phyloP scores from a whole-genome alignment of 2,888 invertebrate species.

The Pristionchus japonicus region DNA sequence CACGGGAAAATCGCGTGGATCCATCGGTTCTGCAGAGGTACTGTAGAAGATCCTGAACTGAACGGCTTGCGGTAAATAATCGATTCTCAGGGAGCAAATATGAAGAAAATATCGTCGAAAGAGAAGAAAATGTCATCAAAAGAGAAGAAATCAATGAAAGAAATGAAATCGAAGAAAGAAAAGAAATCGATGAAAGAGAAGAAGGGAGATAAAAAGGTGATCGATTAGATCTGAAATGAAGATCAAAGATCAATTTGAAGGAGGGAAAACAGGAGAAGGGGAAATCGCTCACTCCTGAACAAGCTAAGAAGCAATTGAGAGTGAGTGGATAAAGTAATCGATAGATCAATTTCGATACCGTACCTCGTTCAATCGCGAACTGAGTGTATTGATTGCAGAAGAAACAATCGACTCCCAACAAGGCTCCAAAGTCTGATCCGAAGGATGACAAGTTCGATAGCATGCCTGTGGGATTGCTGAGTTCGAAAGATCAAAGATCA shows the following conservation, averaged over 20 bases:
- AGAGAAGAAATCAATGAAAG: background rate
- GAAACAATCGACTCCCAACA: background rate
- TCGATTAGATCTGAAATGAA: background rate
- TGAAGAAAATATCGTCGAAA: conserved; percentile 3
- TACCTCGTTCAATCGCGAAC: background rate
- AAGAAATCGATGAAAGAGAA: background rate
- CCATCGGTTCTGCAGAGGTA: conserved; percentile 23
- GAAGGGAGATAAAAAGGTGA: background rate
- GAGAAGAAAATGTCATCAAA: background rate
- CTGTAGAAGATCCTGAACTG: conserved; percentile 5
- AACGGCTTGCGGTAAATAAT: background rate
- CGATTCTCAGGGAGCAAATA: background rate
- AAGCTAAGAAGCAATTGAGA: background rate
- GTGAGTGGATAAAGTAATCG: background rate
- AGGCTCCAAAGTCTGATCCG: background rate
- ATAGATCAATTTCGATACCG: background rate
- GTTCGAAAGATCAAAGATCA: no score
- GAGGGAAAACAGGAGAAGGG: background rate
- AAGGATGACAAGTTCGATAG: conserved; percentile 27
- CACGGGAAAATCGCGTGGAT: background rate
- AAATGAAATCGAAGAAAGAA: background rate
- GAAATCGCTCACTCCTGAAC: background rate
- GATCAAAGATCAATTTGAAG: background rate
- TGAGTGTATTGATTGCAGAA: background rate
- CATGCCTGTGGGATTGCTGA: background rate